Evolutionary conservation across 2,113 vertebrate genomes (phyloP).

Genomic region (Pachyramphus minor): DNA sequence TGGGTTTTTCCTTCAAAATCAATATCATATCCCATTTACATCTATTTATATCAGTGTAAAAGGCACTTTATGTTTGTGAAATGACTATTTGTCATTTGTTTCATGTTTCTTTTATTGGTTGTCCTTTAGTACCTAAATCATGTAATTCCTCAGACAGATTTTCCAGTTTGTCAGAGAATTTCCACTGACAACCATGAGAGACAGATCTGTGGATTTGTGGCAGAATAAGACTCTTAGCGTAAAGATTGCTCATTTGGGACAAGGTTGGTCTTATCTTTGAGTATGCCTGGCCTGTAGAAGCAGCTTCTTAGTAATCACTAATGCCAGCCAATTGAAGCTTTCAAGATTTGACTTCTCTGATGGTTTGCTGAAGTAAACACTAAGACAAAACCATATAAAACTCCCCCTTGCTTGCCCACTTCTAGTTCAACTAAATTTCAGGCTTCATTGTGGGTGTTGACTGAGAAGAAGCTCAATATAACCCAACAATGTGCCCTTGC

Average conservation of each 20-base stretch:
- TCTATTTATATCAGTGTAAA: neutral
- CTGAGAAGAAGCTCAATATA: neutral
- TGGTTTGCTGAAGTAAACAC: neutral
- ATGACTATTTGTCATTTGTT: neutral
- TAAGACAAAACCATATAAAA: neutral
- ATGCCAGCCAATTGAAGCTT: neutral
- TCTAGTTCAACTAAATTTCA: neutral
- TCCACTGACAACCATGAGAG: neutral
- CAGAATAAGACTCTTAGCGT: neutral
- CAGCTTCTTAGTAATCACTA: neutral
- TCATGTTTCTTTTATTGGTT: neutral
- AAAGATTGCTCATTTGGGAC: neutral
- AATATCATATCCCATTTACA: neutral
- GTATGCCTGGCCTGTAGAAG: neutral
- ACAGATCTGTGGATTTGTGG: neutral
- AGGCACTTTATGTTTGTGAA: neutral
- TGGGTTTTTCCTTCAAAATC: neutral
- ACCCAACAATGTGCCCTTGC: no score
- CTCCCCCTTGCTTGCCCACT: neutral
- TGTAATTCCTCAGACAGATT: neutral
- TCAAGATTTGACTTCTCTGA: neutral
- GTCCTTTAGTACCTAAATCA: neutral
- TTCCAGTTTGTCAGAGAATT: neutral
- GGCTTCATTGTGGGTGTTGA: neutral
- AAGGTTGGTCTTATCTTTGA: neutral